Base-by-base conservation (phyloP, 2,113 vertebrate genomes). In the Sceloporus undulatus region DNA sequence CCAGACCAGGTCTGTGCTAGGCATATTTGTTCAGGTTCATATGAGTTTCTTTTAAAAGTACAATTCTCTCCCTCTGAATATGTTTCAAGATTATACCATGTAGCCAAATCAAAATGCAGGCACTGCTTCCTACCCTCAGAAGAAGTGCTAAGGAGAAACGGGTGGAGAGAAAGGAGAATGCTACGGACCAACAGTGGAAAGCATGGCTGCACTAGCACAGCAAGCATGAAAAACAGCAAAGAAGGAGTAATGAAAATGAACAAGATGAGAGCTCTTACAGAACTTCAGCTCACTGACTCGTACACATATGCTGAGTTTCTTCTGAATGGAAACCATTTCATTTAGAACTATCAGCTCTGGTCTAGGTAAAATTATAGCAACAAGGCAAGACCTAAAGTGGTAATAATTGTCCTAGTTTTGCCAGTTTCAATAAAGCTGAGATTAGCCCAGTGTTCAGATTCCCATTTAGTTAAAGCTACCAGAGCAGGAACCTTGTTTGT, bases 401-500 rank as follows among this genome's bases (percentile, higher is more conserved):
- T 4, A 90, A 40, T 86, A 92, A 81, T 4, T 85, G 85, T 81
- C 40, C 14, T 91, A 18, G 1, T 21, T 54, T 0, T 5, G 73
- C 1, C 54, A 78, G 16, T 66, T n/a, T 5, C 19, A 68, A 54
- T 48, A 75, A 85, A 92, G 84, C 74, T 4, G 0, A 6, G 79
- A 65, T 81, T 90, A 62, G 9, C 13, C 56, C 25, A 77, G 84
- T 65, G 1, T 62, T 25, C 65, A 23, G 16, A 59, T 87, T 91
- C 89, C 90, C 84, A 91, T 81, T 87, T 90, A 94, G 84, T 85
- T 18, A 54, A 78, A 84, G 62, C 85, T 89, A 92, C 89, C 38
- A 87, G 66, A 70, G 84, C 88, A 92, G 2, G 21, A 79, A 9
- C 86, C 79, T 87, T 82, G 2, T 90, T 94, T 94, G 68, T 91